phyloP scores from a whole-genome alignment of 2,113 vertebrate genomes.

The Gavialis gangeticus region DNA sequence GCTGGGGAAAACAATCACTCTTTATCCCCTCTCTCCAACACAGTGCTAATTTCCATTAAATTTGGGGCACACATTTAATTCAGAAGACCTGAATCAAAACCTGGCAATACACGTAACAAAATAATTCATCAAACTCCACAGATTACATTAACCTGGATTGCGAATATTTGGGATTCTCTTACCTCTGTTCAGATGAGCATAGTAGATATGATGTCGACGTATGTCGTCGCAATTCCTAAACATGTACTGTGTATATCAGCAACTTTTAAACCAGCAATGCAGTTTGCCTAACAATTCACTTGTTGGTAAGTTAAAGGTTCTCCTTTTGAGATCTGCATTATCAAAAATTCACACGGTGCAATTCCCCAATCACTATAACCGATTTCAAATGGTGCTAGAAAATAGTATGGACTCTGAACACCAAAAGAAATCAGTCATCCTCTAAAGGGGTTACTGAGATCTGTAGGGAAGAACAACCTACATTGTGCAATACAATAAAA shows the following conservation, averaged over 20 bases:
- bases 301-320: not conserved
- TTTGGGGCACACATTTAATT: not conserved
- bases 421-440: slow-evolving; percentile 99
- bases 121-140: not conserved
- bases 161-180: no score
- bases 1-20: not conserved
- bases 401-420: slow-evolving; percentile 93
- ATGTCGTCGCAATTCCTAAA: not conserved
- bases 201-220: no score
- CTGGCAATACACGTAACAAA: fast-evolving
- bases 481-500: not conserved
- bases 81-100: not conserved
- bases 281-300: not conserved
- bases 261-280: not conserved
- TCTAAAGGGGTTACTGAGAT: slow-evolving; percentile 85
- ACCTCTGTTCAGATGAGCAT: no score
- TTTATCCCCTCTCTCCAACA: not conserved
- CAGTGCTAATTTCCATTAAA: fast-evolving
- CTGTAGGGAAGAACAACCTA: slow-evolving; percentile 7
- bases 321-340: not conserved
- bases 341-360: slow-evolving; percentile 35
- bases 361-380: slow-evolving; percentile 98
- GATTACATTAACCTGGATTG: not conserved
- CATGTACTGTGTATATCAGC: fast-evolving
- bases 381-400: slow-evolving; percentile 99